Percentiles rank a stretch among this genome's conserved stretches.
Evolutionary conservation across 2,113 vertebrate species (phyloP).

Genomic region (Gymnorhina tibicen): DNA sequence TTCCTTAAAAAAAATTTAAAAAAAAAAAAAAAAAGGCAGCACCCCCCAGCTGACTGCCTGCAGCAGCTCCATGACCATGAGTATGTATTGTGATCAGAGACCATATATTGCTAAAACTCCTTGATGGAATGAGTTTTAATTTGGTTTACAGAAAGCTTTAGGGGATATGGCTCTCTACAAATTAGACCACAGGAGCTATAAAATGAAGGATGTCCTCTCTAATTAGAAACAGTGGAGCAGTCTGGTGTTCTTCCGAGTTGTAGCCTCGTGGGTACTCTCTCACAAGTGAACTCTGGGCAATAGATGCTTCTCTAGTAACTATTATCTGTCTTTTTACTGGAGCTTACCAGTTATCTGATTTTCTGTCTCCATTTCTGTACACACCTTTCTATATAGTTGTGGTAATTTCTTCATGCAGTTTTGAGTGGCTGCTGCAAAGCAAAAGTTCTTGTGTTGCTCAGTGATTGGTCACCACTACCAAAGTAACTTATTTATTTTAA

Average conservation of each 20-base stretch:
- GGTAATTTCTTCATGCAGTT: neutral
- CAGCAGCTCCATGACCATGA: neutral
- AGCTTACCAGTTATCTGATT: neutral
- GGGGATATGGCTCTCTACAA: conserved; percentile 54
- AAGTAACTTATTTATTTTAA: neutral
- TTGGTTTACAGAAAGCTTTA: conserved; percentile 64
- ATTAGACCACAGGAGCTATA: conserved; percentile 62
- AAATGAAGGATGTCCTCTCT: conserved; percentile 65
- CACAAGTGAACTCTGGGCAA: conserved; percentile 1
- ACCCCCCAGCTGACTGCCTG: neutral
- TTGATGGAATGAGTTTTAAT: conserved; percentile 66
- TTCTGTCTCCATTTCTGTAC: neutral
- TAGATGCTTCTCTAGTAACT: neutral
- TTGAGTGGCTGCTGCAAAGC: neutral
- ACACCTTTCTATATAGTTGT: neutral
- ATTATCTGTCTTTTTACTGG: neutral
- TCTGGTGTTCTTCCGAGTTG: conserved; percentile 45
- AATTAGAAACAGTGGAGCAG: conserved; percentile 58
- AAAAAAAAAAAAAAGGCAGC: neutral
- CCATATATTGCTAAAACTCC: conserved; percentile 33
- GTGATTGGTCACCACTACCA: neutral
- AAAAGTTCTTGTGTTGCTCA: accelerated
- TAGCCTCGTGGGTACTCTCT: neutral
- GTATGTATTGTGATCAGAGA: conserved; percentile 30
- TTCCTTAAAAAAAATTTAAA: neutral